Percentiles rank a stretch among this genome's conserved stretches.
phyloP scores from a whole-genome alignment of 2,113 vertebrate species.

The Tyrannus savana region DNA sequence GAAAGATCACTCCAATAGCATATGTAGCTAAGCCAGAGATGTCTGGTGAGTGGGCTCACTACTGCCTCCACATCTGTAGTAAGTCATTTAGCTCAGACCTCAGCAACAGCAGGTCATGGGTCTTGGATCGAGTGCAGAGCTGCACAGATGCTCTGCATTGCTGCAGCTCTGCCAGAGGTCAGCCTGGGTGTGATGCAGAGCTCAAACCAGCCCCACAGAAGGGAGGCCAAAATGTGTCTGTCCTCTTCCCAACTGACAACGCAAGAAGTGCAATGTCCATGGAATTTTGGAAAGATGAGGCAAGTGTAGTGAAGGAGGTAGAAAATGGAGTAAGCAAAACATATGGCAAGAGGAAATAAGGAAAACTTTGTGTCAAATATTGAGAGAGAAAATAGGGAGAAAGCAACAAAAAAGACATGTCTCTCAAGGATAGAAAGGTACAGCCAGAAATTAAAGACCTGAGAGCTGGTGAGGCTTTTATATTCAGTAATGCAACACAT shows the following conservation, averaged over 20 bases:
- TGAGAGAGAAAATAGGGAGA: not conserved
- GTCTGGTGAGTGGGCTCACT: not conserved
- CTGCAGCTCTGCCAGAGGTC: not conserved
- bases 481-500: not conserved
- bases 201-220: not conserved
- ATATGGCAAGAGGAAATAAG: not conserved
- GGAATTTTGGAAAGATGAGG: not conserved
- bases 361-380: not conserved
- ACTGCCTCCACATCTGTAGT: not conserved
- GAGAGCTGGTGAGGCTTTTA: not conserved
- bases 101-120: not conserved
- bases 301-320: not conserved
- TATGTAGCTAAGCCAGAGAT: not conserved
- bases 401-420: not conserved
- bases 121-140: not conserved
- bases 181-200: not conserved
- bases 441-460: not conserved
- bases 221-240: not conserved
- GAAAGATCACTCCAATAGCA: not conserved
- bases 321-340: not conserved
- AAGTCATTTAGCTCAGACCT: not conserved
- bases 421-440: not conserved
- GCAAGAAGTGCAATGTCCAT: accelerated
- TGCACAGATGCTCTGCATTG: not conserved
- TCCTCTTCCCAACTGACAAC: not conserved